phyloP scores from a whole-genome alignment of 2,797 vertebrate species.

The Argyrosomus regius region DNA sequence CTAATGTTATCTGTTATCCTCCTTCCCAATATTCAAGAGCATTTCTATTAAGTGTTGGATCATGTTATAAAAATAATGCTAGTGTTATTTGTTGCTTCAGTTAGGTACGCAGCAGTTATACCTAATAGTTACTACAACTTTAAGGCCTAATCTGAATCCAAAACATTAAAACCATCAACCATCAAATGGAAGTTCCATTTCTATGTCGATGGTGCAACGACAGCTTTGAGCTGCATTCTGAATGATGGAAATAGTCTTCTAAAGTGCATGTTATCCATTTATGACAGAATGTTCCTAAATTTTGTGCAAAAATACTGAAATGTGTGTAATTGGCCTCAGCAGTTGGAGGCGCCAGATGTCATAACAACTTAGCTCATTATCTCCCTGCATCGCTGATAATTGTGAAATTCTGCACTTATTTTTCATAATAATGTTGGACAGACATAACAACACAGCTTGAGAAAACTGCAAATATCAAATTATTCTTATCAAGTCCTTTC shows the following conservation, averaged over 20 bases:
- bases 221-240: background rate
- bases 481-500: background rate
- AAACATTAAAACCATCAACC: background rate
- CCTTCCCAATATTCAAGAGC: background rate
- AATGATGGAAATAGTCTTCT: background rate
- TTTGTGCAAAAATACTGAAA: slow-evolving; percentile 9
- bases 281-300: background rate
- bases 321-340: slow-evolving; percentile 21
- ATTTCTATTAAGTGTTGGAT: background rate
- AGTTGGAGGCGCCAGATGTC: slow-evolving; percentile 47
- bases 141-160: background rate
- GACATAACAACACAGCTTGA: slow-evolving; percentile 2
- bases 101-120: background rate
- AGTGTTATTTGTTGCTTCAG: background rate
- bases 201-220: background rate
- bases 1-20: too few species aligned
- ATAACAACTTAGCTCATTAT: slow-evolving; percentile 45
- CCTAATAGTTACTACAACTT: background rate
- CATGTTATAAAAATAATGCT: background rate
- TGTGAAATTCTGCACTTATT: slow-evolving; percentile 15
- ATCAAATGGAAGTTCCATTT: too few species aligned
- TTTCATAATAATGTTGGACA: slow-evolving; percentile 31
- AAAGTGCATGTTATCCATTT: background rate
- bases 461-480: background rate
- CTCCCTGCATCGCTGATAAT: slow-evolving; percentile 17